These are phyloP conservation scores for Takifugu rubripes DNA, from an alignment of 2,797 vertebrate genomes.

Conservation along the genomic window DNA sequence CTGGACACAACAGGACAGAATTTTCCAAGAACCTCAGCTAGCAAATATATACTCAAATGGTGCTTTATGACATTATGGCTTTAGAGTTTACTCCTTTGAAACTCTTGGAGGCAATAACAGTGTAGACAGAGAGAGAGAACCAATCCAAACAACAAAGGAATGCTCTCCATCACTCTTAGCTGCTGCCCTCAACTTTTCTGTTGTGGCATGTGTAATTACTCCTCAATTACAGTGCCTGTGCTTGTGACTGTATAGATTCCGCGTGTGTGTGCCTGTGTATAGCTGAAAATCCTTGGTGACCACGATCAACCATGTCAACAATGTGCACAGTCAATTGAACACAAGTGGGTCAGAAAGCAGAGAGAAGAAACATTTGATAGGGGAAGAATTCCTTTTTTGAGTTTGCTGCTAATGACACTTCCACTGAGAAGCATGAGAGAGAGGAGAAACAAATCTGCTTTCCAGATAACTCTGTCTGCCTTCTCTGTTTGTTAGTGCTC, in stretches of 20 bases:
- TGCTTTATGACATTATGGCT: conserved; percentile 4
- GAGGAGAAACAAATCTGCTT: conserved; percentile 14
- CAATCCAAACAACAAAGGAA: conserved; percentile 62
- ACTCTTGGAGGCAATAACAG: conserved; percentile 46
- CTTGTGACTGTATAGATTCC: conserved; percentile 28
- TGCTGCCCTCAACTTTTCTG: conserved; percentile 45
- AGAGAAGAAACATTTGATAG: conserved; percentile 17
- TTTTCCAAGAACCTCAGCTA: background rate
- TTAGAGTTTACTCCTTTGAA: conserved; percentile 45
- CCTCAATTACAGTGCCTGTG: conserved; percentile 66
- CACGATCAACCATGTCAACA: conserved; percentile 56
- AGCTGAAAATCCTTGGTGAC: conserved; percentile 34
- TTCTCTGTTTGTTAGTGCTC: conserved; percentile 1
- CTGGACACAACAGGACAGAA: background rate
- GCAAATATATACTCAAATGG: conserved; percentile 4
- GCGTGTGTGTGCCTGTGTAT: conserved; percentile 27
- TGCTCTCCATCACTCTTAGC: conserved; percentile 47
- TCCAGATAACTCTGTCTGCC: conserved; percentile 6
- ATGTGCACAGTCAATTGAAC: conserved; percentile 38
- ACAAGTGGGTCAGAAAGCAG: conserved; percentile 25
- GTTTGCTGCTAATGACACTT: conserved; percentile 17
- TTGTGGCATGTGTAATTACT: conserved; percentile 69
- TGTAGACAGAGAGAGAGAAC: conserved; percentile 24
- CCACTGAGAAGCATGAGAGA: background rate
- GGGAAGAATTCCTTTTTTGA: conserved; percentile 33